Conservation (phyloP, 2,113 vertebrate genomes). For the Geococcyx californianus region DNA sequence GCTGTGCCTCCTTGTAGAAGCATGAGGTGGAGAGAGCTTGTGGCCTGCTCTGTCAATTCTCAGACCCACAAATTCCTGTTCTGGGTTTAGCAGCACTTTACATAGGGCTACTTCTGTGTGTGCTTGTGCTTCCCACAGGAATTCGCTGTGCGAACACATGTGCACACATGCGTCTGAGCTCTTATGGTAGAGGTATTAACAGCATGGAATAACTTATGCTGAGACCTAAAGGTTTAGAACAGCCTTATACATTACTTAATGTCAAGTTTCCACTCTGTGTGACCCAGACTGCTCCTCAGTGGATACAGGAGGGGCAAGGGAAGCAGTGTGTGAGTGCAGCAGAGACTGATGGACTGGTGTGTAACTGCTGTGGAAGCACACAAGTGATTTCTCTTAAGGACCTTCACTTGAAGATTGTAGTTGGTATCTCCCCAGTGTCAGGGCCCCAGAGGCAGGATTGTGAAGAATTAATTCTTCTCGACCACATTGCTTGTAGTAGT, state of each 20-base stretch:
- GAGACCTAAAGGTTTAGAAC: background rate
- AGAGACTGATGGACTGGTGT: background rate
- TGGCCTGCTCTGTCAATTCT: background rate
- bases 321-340: background rate
- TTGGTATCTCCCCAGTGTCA: background rate
- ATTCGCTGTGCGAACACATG: background rate
- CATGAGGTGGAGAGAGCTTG: fast-evolving
- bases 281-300: background rate
- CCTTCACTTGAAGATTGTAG: background rate
- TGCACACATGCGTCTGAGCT: background rate
- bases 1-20: background rate
- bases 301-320: background rate
- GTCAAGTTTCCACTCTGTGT: background rate
- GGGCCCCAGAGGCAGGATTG: background rate
- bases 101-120: background rate
- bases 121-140: background rate
- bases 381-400: background rate
- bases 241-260: background rate
- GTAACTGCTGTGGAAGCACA: background rate
- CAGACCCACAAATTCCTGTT: background rate
- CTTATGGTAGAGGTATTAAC: background rate
- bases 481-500: background rate
- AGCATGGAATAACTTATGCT: background rate
- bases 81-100: background rate
- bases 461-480: background rate